A percentile compares a stretch with the other conserved stretches of the same genome.
phyloP scores from a whole-genome alignment of 2,797 vertebrate genomes.

The Hapalemur alaotrensis region DNA sequence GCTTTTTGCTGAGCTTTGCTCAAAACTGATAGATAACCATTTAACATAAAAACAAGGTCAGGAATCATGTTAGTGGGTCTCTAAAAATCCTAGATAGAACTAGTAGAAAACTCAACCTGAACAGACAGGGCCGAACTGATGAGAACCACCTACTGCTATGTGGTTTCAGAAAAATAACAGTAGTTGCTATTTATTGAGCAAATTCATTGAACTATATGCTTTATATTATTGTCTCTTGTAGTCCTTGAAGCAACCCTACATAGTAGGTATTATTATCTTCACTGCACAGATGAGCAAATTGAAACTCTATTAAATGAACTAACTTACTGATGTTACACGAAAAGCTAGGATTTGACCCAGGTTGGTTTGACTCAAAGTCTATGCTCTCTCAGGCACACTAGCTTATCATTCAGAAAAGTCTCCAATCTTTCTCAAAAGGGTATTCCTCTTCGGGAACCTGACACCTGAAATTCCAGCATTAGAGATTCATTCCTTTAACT shows the following conservation, averaged over 20 bases:
- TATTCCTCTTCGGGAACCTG: neutral
- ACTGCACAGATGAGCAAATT: neutral
- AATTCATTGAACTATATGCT: fast-evolving
- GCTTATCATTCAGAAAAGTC: neutral
- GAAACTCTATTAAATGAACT: neutral
- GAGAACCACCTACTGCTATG: fast-evolving
- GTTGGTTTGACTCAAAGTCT: neutral
- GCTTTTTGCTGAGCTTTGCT: neutral
- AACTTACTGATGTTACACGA: neutral
- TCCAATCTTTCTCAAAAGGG: neutral
- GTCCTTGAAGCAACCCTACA: neutral
- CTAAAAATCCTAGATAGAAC: neutral
- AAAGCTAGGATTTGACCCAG: neutral
- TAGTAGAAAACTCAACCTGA: neutral
- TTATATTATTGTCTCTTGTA: neutral
- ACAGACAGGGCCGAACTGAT: neutral
- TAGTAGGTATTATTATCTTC: neutral
- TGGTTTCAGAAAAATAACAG: neutral
- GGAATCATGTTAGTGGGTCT: neutral
- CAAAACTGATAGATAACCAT: neutral
- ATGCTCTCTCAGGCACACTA: neutral
- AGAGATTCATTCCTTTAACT: neutral
- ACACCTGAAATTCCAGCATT: neutral
- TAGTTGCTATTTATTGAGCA: neutral
- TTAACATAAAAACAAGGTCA: neutral